These are phyloP conservation scores for Nipponia nippon DNA, from an alignment of 2,113 vertebrate genomes.

Conservation along the genomic window DNA sequence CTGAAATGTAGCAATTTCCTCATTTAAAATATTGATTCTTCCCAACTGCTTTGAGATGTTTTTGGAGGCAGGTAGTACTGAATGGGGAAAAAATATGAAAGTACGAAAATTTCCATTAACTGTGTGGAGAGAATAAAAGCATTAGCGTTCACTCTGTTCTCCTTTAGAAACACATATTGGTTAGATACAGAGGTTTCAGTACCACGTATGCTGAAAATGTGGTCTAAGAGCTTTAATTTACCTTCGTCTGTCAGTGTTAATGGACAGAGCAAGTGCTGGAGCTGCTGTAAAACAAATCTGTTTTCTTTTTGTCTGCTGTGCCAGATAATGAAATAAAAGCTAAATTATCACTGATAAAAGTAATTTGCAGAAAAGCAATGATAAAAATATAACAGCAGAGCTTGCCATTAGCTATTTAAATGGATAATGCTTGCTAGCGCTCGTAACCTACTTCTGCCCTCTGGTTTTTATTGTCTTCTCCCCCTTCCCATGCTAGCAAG, in stretches of 20 bases:
- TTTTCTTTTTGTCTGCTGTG: conserved; percentile 70
- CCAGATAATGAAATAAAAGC: conserved; percentile 76
- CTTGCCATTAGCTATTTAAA: conserved; percentile 67
- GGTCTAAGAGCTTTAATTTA: conserved; percentile 55
- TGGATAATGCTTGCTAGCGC: conserved; percentile 61
- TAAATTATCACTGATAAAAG: conserved; percentile 76
- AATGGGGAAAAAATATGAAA: not conserved
- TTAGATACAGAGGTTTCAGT: conserved; percentile 1
- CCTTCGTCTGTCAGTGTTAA: conserved; percentile 64
- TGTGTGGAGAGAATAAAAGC: not conserved
- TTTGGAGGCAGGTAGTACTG: not conserved
- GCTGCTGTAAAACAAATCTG: conserved; percentile 64
- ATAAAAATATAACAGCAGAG: conserved; percentile 70
- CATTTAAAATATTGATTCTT: not conserved
- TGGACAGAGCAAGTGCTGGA: conserved; percentile 62
- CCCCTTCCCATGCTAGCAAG: not conserved
- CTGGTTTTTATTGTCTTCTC: not conserved
- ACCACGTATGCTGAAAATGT: conserved; percentile 39
- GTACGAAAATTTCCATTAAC: not conserved
- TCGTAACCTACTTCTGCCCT: conserved; percentile 25
- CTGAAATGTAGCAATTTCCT: conserved; percentile 42
- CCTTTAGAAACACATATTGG: not conserved
- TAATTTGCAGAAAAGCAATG: conserved; percentile 70
- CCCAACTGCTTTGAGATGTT: not conserved
- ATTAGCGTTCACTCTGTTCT: not conserved